Evolutionary conservation across 2,797 vertebrate species (phyloP), one percentile per base, ranked within the genome.

Genomic region (Micropoecilia bifurca): DNA sequence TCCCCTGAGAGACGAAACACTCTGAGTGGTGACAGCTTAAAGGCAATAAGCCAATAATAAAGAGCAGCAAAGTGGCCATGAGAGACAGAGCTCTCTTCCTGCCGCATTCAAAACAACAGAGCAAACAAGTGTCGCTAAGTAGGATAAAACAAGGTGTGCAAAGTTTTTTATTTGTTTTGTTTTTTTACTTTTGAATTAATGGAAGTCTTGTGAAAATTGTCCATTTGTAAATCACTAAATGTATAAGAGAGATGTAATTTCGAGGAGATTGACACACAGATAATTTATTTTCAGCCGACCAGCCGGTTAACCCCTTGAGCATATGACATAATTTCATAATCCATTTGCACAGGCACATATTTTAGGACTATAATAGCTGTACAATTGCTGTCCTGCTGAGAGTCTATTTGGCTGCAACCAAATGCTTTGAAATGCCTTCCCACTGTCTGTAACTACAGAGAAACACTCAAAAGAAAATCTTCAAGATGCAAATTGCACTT

Each of bases 381-480:
- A 88, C 93, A 96, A 96, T 95, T 96, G 94, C 93, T 92, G 79
- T 90, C 90, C 94, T 92, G 94, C 93, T 95, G 95, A 85, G 94
- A 87, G 91, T 95, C 94, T 94, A 95, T 97, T 96, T 97, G 89
- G 91, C 91, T 76, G 91, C 89, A 71, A 83, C 93, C 93, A 93
- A 69, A 94, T 91, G 90, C 91, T 91, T 80, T 91, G 93, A 94
- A 94, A 92, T 82, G 94, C 79, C 93, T 96, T 94, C 87, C 91
- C 92, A 94, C 95, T 92, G 92, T 90, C 94, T 94, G 95, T 95
- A 97, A 97, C 97, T 96, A 96, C 96, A 94, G 85, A 93, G 95
- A 94, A 93, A 85, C 93, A 92, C 82, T 92, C 84, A 81, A 75
- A 81, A 69, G 22, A 68, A 94, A 94, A 86, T 81, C 87, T 93